Percentiles rank a stretch among this genome's conserved stretches.
Evolutionary conservation across 1,140 invertebrate genomes (phyloP).

Genomic region (Atopsyche davidsoni): DNA sequence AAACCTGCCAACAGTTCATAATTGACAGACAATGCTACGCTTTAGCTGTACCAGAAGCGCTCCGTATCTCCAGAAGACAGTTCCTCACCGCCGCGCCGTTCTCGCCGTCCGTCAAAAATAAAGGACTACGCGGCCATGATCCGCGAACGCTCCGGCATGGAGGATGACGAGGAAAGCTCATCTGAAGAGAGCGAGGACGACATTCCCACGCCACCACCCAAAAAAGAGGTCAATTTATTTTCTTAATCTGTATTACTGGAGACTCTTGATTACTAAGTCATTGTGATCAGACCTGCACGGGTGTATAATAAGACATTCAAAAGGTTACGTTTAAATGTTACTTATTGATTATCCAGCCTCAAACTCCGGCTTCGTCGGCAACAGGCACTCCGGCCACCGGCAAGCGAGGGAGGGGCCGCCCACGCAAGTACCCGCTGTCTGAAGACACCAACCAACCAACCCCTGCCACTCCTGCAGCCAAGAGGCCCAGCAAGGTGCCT

Average conservation of each 20-base stretch:
- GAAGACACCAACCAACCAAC: neutral
- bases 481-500: no score
- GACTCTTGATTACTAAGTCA: no score
- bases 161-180: conserved; percentile 10
- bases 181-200: conserved; percentile 1
- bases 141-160: conserved; percentile 21
- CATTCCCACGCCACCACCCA: no score
- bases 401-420: conserved; percentile 37
- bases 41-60: no score
- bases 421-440: conserved; percentile 32
- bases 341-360: conserved; percentile 5
- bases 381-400: conserved; percentile 19
- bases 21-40: no score
- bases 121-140: conserved; percentile 49
- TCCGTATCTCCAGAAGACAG: no score
- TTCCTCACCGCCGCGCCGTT: conserved; percentile 30
- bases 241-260: no score
- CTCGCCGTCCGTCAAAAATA: conserved; percentile 41
- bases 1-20: no score
- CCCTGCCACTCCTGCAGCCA: neutral
- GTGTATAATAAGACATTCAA: no score
- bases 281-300: no score
- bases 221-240: no score
- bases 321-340: neutral
- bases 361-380: neutral